A percentile compares a stretch with the other conserved stretches of the same genome.
Evolutionary conservation across 1,140 invertebrate genomes (phyloP).

Genomic region (Aphelenchoides avenae): DNA sequence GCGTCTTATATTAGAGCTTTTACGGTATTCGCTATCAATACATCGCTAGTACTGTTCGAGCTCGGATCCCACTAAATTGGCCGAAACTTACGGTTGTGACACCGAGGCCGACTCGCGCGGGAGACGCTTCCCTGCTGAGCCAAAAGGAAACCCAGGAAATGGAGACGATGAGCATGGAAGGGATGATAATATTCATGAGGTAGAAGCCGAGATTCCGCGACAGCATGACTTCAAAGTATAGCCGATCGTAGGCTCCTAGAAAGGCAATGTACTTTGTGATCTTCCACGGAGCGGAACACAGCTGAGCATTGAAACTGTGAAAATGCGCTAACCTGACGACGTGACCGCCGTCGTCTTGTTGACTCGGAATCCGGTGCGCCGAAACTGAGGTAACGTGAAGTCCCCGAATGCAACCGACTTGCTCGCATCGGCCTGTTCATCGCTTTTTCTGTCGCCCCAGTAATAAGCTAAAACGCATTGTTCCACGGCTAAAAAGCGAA

Average conservation of each 20-base stretch:
- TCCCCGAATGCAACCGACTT: constrained; percentile 47
- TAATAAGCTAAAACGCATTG: too few species aligned
- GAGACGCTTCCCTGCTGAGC: constrained; percentile 60
- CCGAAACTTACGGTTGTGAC: constrained; percentile 56
- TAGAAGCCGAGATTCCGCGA: constrained; percentile 97
- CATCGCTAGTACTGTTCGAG: too few species aligned
- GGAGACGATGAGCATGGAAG: constrained; percentile 84
- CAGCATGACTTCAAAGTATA: constrained; percentile 77
- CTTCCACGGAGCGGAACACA: too few species aligned
- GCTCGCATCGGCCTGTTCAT: constrained; percentile 26
- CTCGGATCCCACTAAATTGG: too few species aligned
- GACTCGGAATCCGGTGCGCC: constrained; percentile 44
- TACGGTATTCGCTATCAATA: too few species aligned
- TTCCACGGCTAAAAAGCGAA: too few species aligned
- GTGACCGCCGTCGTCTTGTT: constrained; percentile 51
- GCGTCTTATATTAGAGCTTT: too few species aligned
- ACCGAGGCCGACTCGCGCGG: constrained; percentile 58
- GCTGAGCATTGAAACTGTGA: too few species aligned
- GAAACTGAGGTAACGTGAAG: constrained; percentile 53
- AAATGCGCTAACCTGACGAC: constrained; percentile 55
- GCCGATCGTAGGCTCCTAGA: constrained; percentile 54
- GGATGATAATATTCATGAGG: constrained; percentile 98
- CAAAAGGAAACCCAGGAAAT: constrained; percentile 86
- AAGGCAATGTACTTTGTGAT: too few species aligned
- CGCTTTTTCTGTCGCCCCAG: constrained; percentile 37